These are phyloP conservation scores for Chalcosyrphus nemorum DNA, from an alignment of 2,888 invertebrate species.

Conservation along the genomic window DNA sequence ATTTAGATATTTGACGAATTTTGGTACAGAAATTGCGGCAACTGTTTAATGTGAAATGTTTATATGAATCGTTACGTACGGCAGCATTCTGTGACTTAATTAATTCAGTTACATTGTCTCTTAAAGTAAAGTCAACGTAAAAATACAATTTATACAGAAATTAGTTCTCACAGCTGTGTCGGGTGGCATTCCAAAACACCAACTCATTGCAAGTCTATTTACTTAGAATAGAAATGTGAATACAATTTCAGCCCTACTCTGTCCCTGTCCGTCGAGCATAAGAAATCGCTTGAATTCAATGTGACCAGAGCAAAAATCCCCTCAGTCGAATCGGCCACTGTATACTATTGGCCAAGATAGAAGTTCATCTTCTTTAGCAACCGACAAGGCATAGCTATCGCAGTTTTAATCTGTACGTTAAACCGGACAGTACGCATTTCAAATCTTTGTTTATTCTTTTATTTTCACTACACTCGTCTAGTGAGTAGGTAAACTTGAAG, in stretches of 20 bases:
- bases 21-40: no score
- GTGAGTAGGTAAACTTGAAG: slow-evolving; percentile 34
- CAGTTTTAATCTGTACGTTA: slow-evolving; percentile 58
- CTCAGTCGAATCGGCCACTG: slow-evolving; percentile 18
- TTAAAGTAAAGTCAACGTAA: no score
- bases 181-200: no score
- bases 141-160: no score
- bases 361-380: slow-evolving; percentile 53
- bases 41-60: no score
- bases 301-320: slow-evolving; percentile 35
- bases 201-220: no score
- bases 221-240: slow-evolving; percentile 60
- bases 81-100: no score
- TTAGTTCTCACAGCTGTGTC: no score
- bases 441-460: neutral
- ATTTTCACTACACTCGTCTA: neutral
- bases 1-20: no score
- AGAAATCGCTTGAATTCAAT: slow-evolving; percentile 14
- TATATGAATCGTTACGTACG: no score
- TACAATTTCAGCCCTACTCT: slow-evolving; percentile 36
- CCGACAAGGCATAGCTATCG: slow-evolving; percentile 5
- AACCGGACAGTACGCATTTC: slow-evolving; percentile 66
- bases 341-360: slow-evolving; percentile 5
- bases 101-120: no score
- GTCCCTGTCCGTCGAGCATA: slow-evolving; percentile 34